Base-by-base conservation (phyloP, 2,113 vertebrate genomes). In the Zootoca vivipara region DNA sequence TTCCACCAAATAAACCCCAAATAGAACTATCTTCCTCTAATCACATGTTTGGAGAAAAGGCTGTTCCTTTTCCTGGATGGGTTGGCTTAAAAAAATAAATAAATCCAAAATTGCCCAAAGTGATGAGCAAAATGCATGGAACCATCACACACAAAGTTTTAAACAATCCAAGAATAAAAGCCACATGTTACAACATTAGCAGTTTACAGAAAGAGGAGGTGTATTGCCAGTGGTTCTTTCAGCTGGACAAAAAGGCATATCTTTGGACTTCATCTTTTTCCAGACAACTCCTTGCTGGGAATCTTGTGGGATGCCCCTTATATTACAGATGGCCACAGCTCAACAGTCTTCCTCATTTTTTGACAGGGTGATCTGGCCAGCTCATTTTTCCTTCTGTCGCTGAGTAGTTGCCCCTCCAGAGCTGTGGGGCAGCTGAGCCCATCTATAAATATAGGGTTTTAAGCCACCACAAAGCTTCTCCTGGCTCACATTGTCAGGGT, bases 401-500 rank as follows among this genome's bases (percentile, higher is more conserved):
- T 5, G 5, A 28, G 18, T 7, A 28, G 18, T 7, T 56, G 62
- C 73, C 73, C 8, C 33, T 40, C 35, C 4, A 16, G 75, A 28
- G 5, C 69, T 24, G 24, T 12, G 12, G 22, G 30, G 80, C 83
- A 83, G 33, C 46, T 20, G 24, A 33, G 89, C 26, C 85, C 8
- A 9, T 35, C 58, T 8, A 33, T 56, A 42, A 33, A 2, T 52
- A 72, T 40, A 58, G 87, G 86, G 65, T 92, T 93, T 79, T 91
- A 92, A 89, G 73, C 85, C 58, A 67, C 82, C 74, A 75, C 35
- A 7, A 87, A 75, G 93, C 69, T 86, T 92, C 96, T 96, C 96
- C 95, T 96, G 90, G 92, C 91, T 90, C 87, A 89, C 90, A 87
- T 5, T 89, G 93, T 94, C 94, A 72, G 91, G 94, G 95, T 92